Evolutionary conservation across 2,888 invertebrate species (phyloP), one percentile per base, ranked within the genome.

Genomic region (Ophion slaviceki): DNA sequence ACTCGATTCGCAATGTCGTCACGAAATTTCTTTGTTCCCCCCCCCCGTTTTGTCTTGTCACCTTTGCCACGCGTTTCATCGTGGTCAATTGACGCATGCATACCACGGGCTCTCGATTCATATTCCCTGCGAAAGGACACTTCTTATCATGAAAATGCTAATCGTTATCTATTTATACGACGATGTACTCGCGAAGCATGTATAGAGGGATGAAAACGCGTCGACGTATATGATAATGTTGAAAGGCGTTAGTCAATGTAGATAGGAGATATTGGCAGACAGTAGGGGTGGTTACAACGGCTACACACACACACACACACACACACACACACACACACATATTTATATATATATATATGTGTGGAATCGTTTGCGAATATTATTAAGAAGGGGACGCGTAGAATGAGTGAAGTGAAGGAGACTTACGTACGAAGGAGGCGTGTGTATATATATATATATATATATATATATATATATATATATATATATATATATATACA

Each of bases 381-480:
- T 89, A 89, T 89, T 89, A 88, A 88, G 83, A 88, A 86, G 87
- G 85, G 84, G 71, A 72, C 32, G 83, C 32, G 68, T 59, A 61
- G 77, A 79, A 66, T 72, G 86, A 78, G 28, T 53, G 72, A 53
- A 36, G 67, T 47, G 36, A 59, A 66, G 61, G 79, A 14, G 45
- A 32, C 71, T 10, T 61, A 24, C 24, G 24, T 24, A 24, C 36
- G 7, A 8, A n/a, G 59, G 64, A 14, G 24, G 17, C 28, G 45
- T 57, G 10, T 8, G 59, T 57, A 28, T 45, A n/a, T 59, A 47
- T 72, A 57, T 53, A 71, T 40, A 24, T 24, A 24, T 24, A 24
- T 24, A 24, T 24, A 24, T 24, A 24, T 24, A 24, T n/a, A n/a
- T n/a, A n/a, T n/a, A n/a, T n/a, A n/a, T n/a, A n/a, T n/a, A n/a